Base-by-base conservation (phyloP, 2,797 vertebrate genomes). In the Protosalanx chinensis region DNA sequence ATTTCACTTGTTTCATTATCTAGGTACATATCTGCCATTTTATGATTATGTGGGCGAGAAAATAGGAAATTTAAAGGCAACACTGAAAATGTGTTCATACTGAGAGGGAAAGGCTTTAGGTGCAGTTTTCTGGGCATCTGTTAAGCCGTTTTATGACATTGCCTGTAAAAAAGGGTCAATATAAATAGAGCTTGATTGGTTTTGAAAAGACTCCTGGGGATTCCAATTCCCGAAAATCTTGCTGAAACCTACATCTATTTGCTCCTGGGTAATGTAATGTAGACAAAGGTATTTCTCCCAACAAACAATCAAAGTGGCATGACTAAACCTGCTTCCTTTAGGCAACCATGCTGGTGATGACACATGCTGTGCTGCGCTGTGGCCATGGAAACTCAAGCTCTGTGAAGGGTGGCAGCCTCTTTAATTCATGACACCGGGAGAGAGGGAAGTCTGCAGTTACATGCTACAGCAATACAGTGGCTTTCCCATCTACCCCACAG, bases 351-450 rank as follows among this genome's bases (percentile, higher is more conserved):
- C 23, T 27, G 23, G 23, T 27, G 23, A 27, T 27, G 23, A 27
- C 23, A 27, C 23, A 27, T 27, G 23, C 71, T 35, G 30, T 58
- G 57, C 27, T 49, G 71, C 49, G 56, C 41, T 59, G 46, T 64
- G n/a, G 72, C 71, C 60, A 68, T 68, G 58, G 12, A 67, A 41
- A 77, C 73, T 16, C 74, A 74, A 72, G 75, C 66, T 75, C 1
- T 20, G 37, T 32, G 73, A 78, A 79, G 66, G 76, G 73, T 29
- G 74, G 76, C 68, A n/a, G 56, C 62, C 53, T 56, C 49, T 56
- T 69, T 41, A 75, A 32, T 72, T 69, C 41, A 75, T 32, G 12
- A 27, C 35, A 57, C 46, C 62, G 70, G 16, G 23, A 29, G 32
- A 64, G n/a, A 35, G 16, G 6, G 18, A 18, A 33, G 30, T 35